Evolutionary conservation across 2,797 vertebrate genomes (phyloP), one percentile per base, ranked within the genome.

Genomic region (Enteromius thamalakanensis): DNA sequence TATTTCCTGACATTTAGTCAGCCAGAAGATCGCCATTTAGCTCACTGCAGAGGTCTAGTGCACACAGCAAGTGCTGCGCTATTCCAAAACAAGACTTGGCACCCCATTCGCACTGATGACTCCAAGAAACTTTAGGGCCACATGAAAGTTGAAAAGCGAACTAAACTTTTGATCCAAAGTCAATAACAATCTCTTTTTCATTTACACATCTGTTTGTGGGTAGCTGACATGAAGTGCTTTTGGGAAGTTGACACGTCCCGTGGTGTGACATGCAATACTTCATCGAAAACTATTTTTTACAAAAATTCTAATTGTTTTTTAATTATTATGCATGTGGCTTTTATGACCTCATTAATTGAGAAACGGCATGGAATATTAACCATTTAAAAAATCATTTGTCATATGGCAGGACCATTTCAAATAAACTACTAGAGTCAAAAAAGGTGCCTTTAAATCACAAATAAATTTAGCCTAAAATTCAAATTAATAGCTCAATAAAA

Each of bases 1-100:
- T 67, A 64, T 75, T 72, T 88, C 72, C n/a, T 71, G n/a, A 75
- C 88, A 89, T 76, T 84, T 75, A 84, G 79, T 85, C 87, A 90
- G 84, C 32, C 71, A 34, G 64, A 79, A 80, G 55, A 89, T 80
- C 86, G 47, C 40, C 81, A 89, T 69, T 82, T 10, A 88, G 79
- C 79, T 78, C 83, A 72, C 84, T 81, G 80, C 69, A 68, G 80
- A 71, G 14, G 51, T 76, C 85, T 51, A n/a, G 34, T 65, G 84
- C 87, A 70, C 69, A 23, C 74, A 69, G 75, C 69, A 26, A 74
- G 76, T n/a, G 49, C 68, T 15, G 23, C 0, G 42, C 47, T 65
- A 37, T 47, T 64, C 23, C 47, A 71, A 34, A 81, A 71, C 75
- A 85, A 67, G 69, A 82, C 65, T 76, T 67, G 42, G 21, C 55